Base-by-base conservation (phyloP, 1,140 invertebrate genomes). In the Cotesia typhae region DNA sequence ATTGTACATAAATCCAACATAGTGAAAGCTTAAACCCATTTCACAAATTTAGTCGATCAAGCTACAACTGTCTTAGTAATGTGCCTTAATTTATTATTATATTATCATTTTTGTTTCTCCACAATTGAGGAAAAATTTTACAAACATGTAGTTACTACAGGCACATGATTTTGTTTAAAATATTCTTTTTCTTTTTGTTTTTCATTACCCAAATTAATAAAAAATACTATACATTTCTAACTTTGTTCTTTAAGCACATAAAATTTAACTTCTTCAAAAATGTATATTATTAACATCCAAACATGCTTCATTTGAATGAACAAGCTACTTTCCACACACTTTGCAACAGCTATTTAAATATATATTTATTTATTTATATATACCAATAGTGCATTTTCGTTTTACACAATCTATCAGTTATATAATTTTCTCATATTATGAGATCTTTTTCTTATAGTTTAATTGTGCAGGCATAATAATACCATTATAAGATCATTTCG, bases 91-190 rank as follows among this genome's bases (percentile, higher is more conserved):
- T 65, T n/a, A 47, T 65, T n/a, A 47, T 38, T 36, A 41, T 41
- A 38, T 65, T 37, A 12, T 41, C n/a, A 10, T 14, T 20, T 20
- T 17, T 20, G 1, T 12, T 17, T 20, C n/a, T 20, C 17, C 5
- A 52, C 17, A 52, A 41, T 14, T 35, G 20, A 14, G 47, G 52
- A 64, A 41, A 64, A 38, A 7, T 5, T 35, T 20, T 61, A 12
- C 28, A 28, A 28, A 28, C 28, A n/a, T 10, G 65, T 52, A 67
- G 7, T 53, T 52, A 67, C 65, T 52, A 67, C 65, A 67, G 65
- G 65, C 65, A 67, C 65, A 52, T 67, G 17, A 52, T 67, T 52
- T 12, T 35, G 10, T 17, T 28, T 66, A 52, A 28, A 28, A 28
- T 60, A 20, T 10, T 60, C 35, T 60, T 35, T 60, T 60, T 55